These are phyloP conservation scores for Temnothorax nylanderi DNA, from an alignment of 1,140 invertebrate species.

Conservation along the genomic window DNA sequence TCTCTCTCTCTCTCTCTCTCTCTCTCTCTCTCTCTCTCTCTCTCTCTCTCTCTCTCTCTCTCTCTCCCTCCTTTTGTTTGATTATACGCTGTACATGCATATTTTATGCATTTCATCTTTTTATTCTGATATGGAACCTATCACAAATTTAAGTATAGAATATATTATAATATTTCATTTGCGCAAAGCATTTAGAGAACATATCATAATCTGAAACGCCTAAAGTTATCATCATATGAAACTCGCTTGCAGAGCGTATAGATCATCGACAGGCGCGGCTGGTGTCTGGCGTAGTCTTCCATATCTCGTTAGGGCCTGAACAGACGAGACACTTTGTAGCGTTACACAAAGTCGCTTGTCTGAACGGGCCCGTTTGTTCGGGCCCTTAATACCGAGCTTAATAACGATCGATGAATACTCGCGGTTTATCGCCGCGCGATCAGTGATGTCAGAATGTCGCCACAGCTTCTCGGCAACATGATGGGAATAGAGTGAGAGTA, in stretches of 20 bases:
- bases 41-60: no score
- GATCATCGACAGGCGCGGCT: slow-evolving; percentile 29
- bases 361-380: no score
- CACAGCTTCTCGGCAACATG: no score
- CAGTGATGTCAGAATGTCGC: no score
- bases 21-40: no score
- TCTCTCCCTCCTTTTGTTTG: neutral
- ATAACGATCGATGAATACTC: no score
- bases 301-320: neutral
- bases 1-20: no score
- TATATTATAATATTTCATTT: neutral
- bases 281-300: neutral
- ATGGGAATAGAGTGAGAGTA: no score
- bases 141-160: neutral
- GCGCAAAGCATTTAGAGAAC: neutral
- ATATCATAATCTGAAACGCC: slow-evolving; percentile 11
- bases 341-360: no score
- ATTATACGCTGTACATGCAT: neutral
- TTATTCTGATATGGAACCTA: neutral
- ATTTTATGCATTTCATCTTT: neutral
- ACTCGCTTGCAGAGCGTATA: slow-evolving; percentile 28
- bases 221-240: neutral
- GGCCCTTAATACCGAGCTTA: no score
- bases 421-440: no score
- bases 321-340: no score